A percentile compares a stretch with the other conserved stretches of the same genome.
phyloP scores from a whole-genome alignment of 2,113 vertebrate species.

The Caranx ignobilis region DNA sequence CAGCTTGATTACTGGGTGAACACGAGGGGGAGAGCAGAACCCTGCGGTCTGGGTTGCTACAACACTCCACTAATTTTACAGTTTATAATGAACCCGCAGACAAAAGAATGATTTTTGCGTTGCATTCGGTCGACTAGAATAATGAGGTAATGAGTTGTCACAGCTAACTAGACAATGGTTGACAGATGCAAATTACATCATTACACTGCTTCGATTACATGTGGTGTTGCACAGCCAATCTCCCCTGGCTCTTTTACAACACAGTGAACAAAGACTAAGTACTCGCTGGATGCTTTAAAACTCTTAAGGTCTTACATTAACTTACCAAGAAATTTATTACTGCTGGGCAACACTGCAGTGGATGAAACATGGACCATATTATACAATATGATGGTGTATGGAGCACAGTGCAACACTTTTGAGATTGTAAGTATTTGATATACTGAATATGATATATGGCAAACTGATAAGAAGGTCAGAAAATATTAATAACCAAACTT shows the following conservation, averaged over 20 bases:
- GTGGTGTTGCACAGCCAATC: constrained; percentile 4
- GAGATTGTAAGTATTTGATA: not conserved
- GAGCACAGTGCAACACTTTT: not conserved
- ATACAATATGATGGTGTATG: not conserved
- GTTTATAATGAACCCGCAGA: constrained; percentile 28
- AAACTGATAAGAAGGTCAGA: not conserved
- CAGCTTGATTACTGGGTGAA: constrained; percentile 57
- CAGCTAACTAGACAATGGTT: constrained; percentile 39
- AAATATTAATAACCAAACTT: not conserved
- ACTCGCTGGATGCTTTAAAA: not conserved
- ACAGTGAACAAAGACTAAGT: not conserved
- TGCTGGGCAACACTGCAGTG: not conserved
- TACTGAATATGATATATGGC: not conserved
- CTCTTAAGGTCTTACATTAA: constrained; percentile 12
- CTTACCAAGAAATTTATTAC: not conserved
- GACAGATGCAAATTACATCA: constrained; percentile 63
- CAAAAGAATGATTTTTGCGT: constrained; percentile 23
- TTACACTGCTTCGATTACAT: constrained; percentile 32
- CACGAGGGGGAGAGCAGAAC: constrained; percentile 54
- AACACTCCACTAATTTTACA: constrained; percentile 34
- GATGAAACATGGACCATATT: not conserved
- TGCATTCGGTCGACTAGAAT: constrained; percentile 31
- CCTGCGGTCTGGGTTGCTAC: constrained; percentile 62
- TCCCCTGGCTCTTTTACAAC: constrained; percentile 28
- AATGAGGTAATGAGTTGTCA: constrained; percentile 44